Conservation (phyloP, 2,113 vertebrate species). For the Rhodinocichla rosea region DNA sequence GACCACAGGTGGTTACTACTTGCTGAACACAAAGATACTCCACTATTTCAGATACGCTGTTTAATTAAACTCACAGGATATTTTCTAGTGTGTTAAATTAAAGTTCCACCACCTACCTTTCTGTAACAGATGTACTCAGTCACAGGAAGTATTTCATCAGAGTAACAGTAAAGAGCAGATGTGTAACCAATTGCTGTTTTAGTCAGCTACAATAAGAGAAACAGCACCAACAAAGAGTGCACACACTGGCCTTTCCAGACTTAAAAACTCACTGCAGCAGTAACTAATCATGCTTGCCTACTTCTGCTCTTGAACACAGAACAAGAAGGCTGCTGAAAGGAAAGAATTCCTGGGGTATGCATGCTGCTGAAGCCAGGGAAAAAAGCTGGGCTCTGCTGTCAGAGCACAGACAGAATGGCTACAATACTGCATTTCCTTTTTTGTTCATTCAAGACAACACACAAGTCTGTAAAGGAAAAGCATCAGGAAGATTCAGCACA, state of each 20-base stretch:
- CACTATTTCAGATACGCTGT: not conserved
- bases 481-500: not conserved
- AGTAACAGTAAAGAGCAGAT: not conserved
- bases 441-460: conserved; percentile 23
- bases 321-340: not conserved
- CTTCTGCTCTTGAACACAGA: not conserved
- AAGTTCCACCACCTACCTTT: conserved; percentile 31
- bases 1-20: not conserved
- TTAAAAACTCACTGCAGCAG: not conserved
- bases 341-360: not conserved
- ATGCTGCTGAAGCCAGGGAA: not conserved
- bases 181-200: not conserved
- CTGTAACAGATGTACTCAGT: not conserved
- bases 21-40: not conserved
- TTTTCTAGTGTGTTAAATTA: not conserved
- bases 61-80: not conserved
- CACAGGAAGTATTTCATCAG: conserved; percentile 5
- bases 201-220: not conserved
- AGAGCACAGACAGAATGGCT: not conserved
- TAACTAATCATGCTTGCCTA: not conserved
- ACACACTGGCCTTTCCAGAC: not conserved
- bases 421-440: conserved; percentile 38
- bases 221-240: not conserved
- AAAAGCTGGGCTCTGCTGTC: not conserved
- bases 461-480: not conserved